These are phyloP conservation scores for Drepana falcataria DNA, from an alignment of 2,888 invertebrate genomes.

Conservation along the genomic window DNA sequence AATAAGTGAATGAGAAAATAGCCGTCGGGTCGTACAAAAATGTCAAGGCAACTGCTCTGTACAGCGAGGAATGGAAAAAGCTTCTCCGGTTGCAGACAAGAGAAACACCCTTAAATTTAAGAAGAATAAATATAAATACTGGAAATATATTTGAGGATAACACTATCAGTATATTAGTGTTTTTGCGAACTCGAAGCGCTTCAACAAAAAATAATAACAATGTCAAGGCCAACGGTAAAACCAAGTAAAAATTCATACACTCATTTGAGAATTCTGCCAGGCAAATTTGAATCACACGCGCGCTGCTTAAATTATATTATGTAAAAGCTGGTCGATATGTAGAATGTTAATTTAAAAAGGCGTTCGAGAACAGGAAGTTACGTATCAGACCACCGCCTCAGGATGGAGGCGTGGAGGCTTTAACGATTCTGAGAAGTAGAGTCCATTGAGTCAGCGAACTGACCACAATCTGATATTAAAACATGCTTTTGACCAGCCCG, in stretches of 20 bases:
- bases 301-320: slow-evolving; percentile 3
- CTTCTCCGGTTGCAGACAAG: too few relatives aligned
- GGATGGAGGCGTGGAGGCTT: slow-evolving; percentile 11
- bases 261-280: neutral
- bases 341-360: slow-evolving; percentile 10
- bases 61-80: too few relatives aligned
- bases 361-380: slow-evolving; percentile 31
- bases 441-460: slow-evolving; percentile 18
- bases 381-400: slow-evolving; percentile 18
- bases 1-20: too few relatives aligned
- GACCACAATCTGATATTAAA: slow-evolving; percentile 10
- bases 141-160: too few relatives aligned
- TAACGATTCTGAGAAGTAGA: slow-evolving; percentile 24
- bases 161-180: too few relatives aligned
- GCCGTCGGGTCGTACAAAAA: too few relatives aligned
- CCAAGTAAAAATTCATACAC: neutral
- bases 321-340: neutral
- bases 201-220: slow-evolving; percentile 11
- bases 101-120: too few relatives aligned
- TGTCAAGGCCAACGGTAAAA: slow-evolving; percentile 32
- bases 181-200: slow-evolving; percentile 2
- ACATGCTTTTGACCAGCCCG: neutral
- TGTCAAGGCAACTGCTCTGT: too few relatives aligned
- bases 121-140: too few relatives aligned
- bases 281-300: neutral